phyloP scores from a whole-genome alignment of 2,113 vertebrate species.

The Labrus mixtus region DNA sequence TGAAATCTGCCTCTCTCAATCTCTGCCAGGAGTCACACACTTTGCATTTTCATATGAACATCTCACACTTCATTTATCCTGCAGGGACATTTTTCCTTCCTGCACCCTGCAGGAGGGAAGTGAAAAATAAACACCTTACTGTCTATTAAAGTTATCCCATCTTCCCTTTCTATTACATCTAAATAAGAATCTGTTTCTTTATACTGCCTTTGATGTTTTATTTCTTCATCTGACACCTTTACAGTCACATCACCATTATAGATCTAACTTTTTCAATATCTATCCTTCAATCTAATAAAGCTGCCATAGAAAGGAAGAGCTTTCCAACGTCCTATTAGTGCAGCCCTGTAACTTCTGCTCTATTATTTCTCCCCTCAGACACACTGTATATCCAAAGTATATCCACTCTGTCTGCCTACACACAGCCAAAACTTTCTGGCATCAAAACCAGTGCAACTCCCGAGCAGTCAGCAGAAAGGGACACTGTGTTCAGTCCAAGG shows the following conservation, averaged over 20 bases:
- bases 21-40: constrained; percentile 52
- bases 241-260: neutral
- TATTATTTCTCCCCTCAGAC: neutral
- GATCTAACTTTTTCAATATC: constrained; percentile 6
- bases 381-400: constrained; percentile 6
- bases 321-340: neutral
- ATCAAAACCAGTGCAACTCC: constrained; percentile 39
- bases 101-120: constrained; percentile 18
- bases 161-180: neutral
- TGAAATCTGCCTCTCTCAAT: constrained; percentile 50
- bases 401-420: constrained; percentile 58
- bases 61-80: constrained; percentile 42
- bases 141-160: constrained; percentile 38
- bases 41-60: constrained; percentile 55
- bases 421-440: constrained; percentile 69
- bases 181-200: neutral
- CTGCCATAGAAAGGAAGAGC: neutral
- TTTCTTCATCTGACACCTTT: constrained; percentile 21
- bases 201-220: neutral
- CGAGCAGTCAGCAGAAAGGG: constrained; percentile 65
- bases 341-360: neutral
- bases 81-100: constrained; percentile 18
- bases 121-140: constrained; percentile 5
- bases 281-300: constrained; percentile 30
- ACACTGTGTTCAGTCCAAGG: constrained; percentile 47